Conservation (phyloP, 2,797 vertebrate genomes). For the Sebastes diploproa region DNA sequence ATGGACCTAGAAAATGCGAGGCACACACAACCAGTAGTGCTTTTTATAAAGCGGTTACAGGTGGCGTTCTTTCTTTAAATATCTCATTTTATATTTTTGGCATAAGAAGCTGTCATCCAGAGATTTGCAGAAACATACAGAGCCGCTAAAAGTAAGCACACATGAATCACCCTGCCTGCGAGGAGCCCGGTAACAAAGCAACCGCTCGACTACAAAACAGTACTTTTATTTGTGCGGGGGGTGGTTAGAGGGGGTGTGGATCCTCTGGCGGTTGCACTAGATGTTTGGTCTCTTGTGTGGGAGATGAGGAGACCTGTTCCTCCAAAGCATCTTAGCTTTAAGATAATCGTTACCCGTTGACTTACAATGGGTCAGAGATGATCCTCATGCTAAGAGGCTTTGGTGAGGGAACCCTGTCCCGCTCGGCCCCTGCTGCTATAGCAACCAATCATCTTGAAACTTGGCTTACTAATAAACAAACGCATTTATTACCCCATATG, state of each 20-base stretch:
- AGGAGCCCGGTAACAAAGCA: slow-evolving; percentile 50
- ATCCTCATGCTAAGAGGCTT: slow-evolving; percentile 68
- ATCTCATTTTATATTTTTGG: slow-evolving; percentile 63
- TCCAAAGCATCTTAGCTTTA: slow-evolving; percentile 59
- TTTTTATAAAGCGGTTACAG: slow-evolving; percentile 43
- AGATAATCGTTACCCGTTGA: slow-evolving; percentile 67
- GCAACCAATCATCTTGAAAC: slow-evolving; percentile 38
- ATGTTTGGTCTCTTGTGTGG: slow-evolving; percentile 46
- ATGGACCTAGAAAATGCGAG: slow-evolving; percentile 34
- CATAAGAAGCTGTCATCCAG: slow-evolving; percentile 44
- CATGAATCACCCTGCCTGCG: slow-evolving; percentile 62
- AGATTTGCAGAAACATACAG: slow-evolving; percentile 51
- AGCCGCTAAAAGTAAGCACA: slow-evolving; percentile 54
- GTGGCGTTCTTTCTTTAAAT: slow-evolving; percentile 53
- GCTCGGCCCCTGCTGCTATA: slow-evolving; percentile 16
- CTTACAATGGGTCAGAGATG: slow-evolving; percentile 62
- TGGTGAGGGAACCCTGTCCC: slow-evolving; percentile 35
- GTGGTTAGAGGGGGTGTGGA: not conserved
- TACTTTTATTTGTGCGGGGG: slow-evolving; percentile 26
- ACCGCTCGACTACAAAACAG: slow-evolving; percentile 26
- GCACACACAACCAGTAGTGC: slow-evolving; percentile 9
- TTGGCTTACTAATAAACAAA: slow-evolving; percentile 32
- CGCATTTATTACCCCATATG: slow-evolving; percentile 31
- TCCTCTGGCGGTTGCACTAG: slow-evolving; percentile 30
- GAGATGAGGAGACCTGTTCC: slow-evolving; percentile 51